phyloP scores from a whole-genome alignment of 2,113 vertebrate genomes.

The Thamnaconus septentrionalis region DNA sequence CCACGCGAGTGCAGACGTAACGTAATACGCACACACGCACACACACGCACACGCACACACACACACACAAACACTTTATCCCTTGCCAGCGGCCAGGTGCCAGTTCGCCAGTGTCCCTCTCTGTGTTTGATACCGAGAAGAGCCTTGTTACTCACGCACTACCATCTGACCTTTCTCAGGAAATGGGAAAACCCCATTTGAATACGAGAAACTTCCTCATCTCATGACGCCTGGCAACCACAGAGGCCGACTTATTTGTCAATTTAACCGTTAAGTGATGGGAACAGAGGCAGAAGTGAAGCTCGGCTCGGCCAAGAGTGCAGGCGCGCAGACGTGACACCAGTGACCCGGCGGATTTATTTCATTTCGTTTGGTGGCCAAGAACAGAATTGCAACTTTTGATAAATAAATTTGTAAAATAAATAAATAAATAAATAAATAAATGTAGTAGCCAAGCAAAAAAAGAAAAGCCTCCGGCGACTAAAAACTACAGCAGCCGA shows the following conservation, averaged over 20 bases:
- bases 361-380: background rate
- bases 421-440: no score
- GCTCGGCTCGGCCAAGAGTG: background rate
- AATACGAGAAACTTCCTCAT: background rate
- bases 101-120: constrained; percentile 19
- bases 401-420: no score
- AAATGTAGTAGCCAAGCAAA: background rate
- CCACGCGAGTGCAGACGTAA: background rate
- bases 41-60: background rate
- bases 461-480: constrained; percentile 17
- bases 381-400: no score
- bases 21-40: background rate
- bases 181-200: constrained; percentile 23
- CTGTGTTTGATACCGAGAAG: constrained; percentile 32
- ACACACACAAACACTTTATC: constrained; percentile 1
- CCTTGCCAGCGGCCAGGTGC: constrained; percentile 27
- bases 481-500: constrained; percentile 19
- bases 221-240: background rate
- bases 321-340: background rate
- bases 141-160: constrained; percentile 18
- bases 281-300: background rate
- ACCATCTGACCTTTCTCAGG: constrained; percentile 17
- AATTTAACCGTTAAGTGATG: background rate
- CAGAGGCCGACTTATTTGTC: constrained; percentile 6
- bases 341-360: background rate